Base-by-base conservation (phyloP, 1,140 invertebrate species). In the Episyrphus balteatus region DNA sequence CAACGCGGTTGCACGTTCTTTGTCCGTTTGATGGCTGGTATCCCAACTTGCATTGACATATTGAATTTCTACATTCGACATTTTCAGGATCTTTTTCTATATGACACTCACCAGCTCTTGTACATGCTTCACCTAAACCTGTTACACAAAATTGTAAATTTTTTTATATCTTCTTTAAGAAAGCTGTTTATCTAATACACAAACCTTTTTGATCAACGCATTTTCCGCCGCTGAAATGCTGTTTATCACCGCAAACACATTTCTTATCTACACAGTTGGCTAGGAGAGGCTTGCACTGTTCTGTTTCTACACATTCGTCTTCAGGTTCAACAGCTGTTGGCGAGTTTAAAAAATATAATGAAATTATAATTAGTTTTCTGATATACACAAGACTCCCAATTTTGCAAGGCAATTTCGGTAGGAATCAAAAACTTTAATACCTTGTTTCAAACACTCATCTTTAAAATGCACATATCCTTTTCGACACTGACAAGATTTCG, bases 1-100 rank as follows among this genome's bases (percentile, higher is more conserved):
- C 52, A 38, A 64, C 61, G 33, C 61, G 57, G 42, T 56, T 61
- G 47, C 65, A 62, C 39, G 56, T 51, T 41, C 53, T 55, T 40
- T 65, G 50, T 36, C 66, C 57, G 33, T 66, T 58, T 12, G 61
- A 69, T 39, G 61, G 68, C 1, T 67, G 61, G 45, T 61, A 70
- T 10, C 66, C 54, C 44, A 75, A 67, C 46, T 68, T 63, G 46
- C 74, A 76, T 45, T 74, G 71, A 30, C 74, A 76, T 2, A 70
- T 46, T 1, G 71, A 68, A 52, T 76, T 76, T 10, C 74, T 59
- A 45, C 74, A 76, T 10, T 72, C 69, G 0, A 73, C 67, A 14
- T 58, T 54, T 15, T 72, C 63, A 0, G 69, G 59, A 17, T 64
- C 54, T 12, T 62, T 65, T 5, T 51, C 50, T 1, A 72, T 52